A percentile compares a stretch with the other conserved stretches of the same genome.
Evolutionary conservation across 2,888 invertebrate genomes (phyloP).

Genomic region (Polydrusus pterygomalis): DNA sequence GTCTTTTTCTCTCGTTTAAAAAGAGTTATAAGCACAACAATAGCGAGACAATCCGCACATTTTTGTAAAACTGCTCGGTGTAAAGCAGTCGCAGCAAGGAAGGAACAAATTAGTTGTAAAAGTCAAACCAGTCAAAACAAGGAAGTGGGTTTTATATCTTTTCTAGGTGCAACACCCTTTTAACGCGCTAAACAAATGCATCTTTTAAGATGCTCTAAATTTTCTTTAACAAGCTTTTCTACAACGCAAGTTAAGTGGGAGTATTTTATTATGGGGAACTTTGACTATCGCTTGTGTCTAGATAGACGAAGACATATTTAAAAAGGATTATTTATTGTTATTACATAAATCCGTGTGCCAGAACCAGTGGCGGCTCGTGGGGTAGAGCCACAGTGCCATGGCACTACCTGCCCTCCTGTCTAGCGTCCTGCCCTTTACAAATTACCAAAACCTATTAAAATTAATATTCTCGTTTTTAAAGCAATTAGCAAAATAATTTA

Average conservation of each 20-base stretch:
- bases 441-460: too few relatives aligned
- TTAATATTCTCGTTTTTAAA: too few relatives aligned
- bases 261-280: conserved; percentile 39
- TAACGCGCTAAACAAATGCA: conserved; percentile 29
- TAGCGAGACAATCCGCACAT: too few relatives aligned
- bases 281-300: conserved; percentile 17
- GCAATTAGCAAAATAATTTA: too few relatives aligned
- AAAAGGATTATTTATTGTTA: too few relatives aligned
- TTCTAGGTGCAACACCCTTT: conserved; percentile 35
- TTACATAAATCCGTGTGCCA: too few relatives aligned
- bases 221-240: conserved; percentile 48
- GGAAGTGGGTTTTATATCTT: conserved; percentile 46
- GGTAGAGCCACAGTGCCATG: too few relatives aligned
- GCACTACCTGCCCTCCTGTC: too few relatives aligned
- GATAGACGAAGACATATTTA: background rate
- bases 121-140: conserved; percentile 48
- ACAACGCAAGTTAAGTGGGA: conserved; percentile 38
- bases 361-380: too few relatives aligned
- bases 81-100: conserved; percentile 1
- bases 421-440: too few relatives aligned
- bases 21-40: too few relatives aligned
- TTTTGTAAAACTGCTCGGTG: background rate
- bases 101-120: conserved; percentile 35
- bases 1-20: too few relatives aligned
- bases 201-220: conserved; percentile 39